phyloP scores from a whole-genome alignment of 2,113 vertebrate species.

The Microtus ochrogaster region DNA sequence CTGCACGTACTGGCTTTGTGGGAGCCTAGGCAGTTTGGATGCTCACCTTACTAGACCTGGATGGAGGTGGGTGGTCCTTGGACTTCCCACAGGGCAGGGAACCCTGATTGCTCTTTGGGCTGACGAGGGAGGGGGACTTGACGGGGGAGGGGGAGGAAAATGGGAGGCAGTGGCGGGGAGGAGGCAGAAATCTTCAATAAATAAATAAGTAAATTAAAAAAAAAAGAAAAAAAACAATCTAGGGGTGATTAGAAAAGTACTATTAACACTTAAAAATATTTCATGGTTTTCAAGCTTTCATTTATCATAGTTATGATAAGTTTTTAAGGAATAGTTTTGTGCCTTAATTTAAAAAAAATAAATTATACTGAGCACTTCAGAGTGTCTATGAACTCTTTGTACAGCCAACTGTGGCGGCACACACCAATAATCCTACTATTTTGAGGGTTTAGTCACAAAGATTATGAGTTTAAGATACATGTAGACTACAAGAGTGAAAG shows the following conservation, averaged over 20 bases:
- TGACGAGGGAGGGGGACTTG: too few species aligned
- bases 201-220: too few species aligned
- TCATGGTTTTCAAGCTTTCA: neutral
- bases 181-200: too few species aligned
- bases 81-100: too few species aligned
- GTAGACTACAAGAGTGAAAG: neutral
- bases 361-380: neutral
- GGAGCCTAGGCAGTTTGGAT: too few species aligned
- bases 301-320: neutral
- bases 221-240: too few species aligned
- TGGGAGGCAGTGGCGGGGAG: too few species aligned
- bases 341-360: neutral
- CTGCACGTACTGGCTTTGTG: too few species aligned
- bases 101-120: too few species aligned
- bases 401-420: neutral
- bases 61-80: too few species aligned
- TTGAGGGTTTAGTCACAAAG: neutral
- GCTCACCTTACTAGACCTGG: too few species aligned
- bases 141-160: too few species aligned
- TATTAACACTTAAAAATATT: neutral
- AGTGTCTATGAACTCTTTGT: neutral
- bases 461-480: neutral
- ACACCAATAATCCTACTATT: neutral
- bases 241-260: neutral
- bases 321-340: neutral